Evolutionary conservation across 2,797 vertebrate genomes (phyloP).

Genomic region (Pteropus rufus): DNA sequence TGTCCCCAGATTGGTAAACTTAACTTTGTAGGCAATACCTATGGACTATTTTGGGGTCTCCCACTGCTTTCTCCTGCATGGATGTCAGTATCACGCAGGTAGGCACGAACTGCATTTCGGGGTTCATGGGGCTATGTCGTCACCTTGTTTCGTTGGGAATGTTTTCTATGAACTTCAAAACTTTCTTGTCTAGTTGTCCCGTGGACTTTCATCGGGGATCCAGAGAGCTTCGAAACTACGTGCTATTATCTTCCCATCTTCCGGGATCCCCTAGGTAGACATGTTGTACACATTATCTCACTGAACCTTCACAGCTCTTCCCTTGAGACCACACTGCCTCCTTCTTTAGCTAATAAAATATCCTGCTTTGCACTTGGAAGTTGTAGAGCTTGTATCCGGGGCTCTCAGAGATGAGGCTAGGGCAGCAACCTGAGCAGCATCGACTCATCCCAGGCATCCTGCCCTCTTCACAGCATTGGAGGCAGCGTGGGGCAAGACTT

Average conservation of each 20-base stretch:
- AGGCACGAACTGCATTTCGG: background rate
- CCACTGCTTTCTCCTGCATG: background rate
- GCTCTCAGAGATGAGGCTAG: background rate
- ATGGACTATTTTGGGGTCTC: background rate
- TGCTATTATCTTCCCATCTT: too few species aligned
- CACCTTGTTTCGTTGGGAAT: background rate
- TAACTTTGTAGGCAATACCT: background rate
- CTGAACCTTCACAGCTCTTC: background rate
- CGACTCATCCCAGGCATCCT: background rate
- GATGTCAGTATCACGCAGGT: accelerated
- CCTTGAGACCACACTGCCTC: background rate
- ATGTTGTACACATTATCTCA: accelerated
- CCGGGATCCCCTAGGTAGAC: accelerated
- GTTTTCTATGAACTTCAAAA: background rate
- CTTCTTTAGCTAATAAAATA: background rate
- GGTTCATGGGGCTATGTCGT: background rate
- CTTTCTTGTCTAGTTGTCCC: background rate
- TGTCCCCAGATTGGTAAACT: accelerated
- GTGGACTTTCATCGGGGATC: background rate
- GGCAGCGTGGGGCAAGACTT: too few species aligned
- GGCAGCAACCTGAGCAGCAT: background rate
- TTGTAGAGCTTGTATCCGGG: background rate
- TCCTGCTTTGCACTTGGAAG: background rate
- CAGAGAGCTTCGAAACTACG: background rate
- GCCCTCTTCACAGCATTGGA: too few species aligned